Percentiles rank a stretch among this genome's conserved stretches.
Conservation (phyloP, 2,113 vertebrate genomes). For the Oncorhynchus clarkii region DNA sequence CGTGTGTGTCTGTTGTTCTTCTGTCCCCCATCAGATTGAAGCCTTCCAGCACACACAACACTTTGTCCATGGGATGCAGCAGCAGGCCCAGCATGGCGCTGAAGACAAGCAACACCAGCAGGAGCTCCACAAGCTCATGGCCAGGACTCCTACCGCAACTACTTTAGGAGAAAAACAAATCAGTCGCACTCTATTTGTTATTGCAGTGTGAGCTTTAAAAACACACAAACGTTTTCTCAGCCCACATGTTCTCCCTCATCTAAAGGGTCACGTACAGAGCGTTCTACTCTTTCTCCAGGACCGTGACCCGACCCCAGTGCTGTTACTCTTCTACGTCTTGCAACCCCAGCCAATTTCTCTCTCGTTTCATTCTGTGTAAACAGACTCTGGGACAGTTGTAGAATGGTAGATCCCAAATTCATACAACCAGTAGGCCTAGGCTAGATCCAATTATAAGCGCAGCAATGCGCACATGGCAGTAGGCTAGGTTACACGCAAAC, state of each 20-base stretch:
- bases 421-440: too few relatives aligned
- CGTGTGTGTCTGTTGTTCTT: not conserved
- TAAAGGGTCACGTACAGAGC: constrained; percentile 38
- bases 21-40: constrained; percentile 78
- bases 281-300: constrained; percentile 1
- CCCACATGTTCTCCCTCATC: constrained; percentile 25
- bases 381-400: too few relatives aligned
- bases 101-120: constrained; percentile 95
- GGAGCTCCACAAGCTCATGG: constrained; percentile 96
- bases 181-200: not conserved
- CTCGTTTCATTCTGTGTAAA: constrained; percentile 16
- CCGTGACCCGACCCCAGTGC: constrained; percentile 22
- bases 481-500: too few relatives aligned
- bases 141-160: constrained; percentile 52
- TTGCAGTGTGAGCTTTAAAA: not conserved
- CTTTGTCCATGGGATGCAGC: constrained; percentile 94
- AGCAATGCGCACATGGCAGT: too few relatives aligned
- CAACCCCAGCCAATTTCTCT: not conserved
- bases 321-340: constrained; percentile 21
- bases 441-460: too few relatives aligned
- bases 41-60: constrained; percentile 99
- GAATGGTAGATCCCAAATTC: too few relatives aligned
- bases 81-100: constrained; percentile 89
- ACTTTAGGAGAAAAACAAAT: too few relatives aligned
- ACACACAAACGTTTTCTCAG: constrained; percentile 11